These are phyloP conservation scores for Amazona finschi DNA, from an alignment of 2,797 vertebrate genomes.

Conservation along the genomic window DNA sequence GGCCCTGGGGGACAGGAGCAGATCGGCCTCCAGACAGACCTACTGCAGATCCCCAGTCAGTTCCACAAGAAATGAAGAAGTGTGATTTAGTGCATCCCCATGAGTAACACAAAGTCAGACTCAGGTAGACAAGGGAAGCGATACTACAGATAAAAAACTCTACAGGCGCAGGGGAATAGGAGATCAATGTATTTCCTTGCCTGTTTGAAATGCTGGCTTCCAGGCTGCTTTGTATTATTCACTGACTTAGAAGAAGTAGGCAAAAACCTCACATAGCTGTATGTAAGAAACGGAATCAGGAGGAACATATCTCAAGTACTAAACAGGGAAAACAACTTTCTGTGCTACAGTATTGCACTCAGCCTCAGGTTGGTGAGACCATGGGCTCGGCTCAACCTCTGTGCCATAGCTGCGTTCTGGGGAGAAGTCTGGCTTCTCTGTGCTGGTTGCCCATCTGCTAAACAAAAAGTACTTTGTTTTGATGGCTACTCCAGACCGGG, in stretches of 20 bases:
- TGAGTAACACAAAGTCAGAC: background rate
- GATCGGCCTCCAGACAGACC: background rate
- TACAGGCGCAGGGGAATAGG: background rate
- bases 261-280: background rate
- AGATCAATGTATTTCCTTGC: background rate
- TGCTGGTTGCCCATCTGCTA: background rate
- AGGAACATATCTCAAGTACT: background rate
- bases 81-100: background rate
- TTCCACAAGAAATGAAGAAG: background rate
- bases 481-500: background rate
- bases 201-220: background rate
- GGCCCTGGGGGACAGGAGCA: background rate
- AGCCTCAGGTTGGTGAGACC: background rate
- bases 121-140: background rate
- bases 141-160: background rate
- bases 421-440: background rate
- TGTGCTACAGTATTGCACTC: rapidly evolving
- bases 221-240: background rate
- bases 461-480: background rate
- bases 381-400: background rate
- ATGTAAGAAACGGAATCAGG: background rate
- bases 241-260: background rate
- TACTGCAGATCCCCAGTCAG: background rate
- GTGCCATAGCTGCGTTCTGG: background rate
- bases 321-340: background rate